Base-by-base conservation (phyloP, 2,888 invertebrate species). In the Cerceris rybyensis region DNA sequence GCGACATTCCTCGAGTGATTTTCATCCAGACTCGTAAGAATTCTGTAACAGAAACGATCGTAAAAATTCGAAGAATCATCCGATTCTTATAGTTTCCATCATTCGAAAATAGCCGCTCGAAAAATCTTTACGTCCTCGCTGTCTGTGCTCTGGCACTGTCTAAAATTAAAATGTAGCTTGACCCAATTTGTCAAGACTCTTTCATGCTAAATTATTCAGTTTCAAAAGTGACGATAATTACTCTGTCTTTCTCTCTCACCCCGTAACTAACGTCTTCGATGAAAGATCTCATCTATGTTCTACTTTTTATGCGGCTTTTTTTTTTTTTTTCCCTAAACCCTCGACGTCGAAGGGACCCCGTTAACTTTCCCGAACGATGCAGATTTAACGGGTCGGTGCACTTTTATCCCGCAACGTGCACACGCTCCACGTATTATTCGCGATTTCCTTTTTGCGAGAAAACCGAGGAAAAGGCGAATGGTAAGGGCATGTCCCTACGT, bases 331-430 rank as follows among this genome's bases (percentile, higher is more conserved):
- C 14, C 16, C 6, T 16, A 14, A 39, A 49, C 13, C 28, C n/a
- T 63, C 63, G 50, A 63, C 50, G 50, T 63, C 63, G 50, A 50
- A 9, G 28, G 63, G 49, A n/a, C 39, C 41, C 58, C 58, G n/a
- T 58, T 58, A 54, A 50, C 50, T 59, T 70, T 63, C 70, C 66
- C 55, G 41, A 43, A 67, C 54, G 58, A 61, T 57, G 16, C 13
- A 46, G 60, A 61, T 70, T 70, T 70, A 70, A 60, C 43, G 46
- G 39, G 49, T 75, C 70, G 61, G 14, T 42, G 17, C 54, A 16
- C 61, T 60, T 49, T 58, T 11, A 46, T 11, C 46, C 46, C 8
- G 46, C 46, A 8, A 1, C 46, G 9, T 11, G 11, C 67, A 43
- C 46, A 46, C 60, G 49, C 49, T 58, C 61, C 61, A 59, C 54